Percentiles rank a stretch among this genome's conserved stretches.
These are phyloP conservation scores for Laterallus jamaicensis DNA, from an alignment of 2,113 vertebrate species.

Conservation along the genomic window DNA sequence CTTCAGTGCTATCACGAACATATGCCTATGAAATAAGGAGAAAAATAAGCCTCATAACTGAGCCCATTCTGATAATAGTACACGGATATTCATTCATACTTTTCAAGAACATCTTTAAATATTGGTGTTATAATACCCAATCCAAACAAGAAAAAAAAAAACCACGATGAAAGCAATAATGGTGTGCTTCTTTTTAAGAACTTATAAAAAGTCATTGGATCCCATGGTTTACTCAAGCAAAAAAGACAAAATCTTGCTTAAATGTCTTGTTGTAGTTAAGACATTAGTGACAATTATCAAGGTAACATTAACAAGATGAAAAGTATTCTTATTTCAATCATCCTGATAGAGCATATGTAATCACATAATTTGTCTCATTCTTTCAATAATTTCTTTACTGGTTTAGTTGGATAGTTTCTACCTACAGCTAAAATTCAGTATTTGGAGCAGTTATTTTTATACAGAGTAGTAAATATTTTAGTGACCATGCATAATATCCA, in stretches of 20 bases:
- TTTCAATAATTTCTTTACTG: neutral
- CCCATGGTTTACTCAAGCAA: neutral
- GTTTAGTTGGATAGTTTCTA: neutral
- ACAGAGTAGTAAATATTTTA: constrained; percentile 57
- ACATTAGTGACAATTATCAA: neutral
- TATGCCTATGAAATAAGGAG: neutral
- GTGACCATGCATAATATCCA: constrained; percentile 53
- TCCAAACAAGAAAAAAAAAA: neutral
- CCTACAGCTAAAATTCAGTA: constrained; percentile 13
- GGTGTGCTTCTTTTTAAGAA: neutral
- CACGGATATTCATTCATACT: neutral
- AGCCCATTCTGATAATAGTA: neutral
- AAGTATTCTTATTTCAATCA: neutral
- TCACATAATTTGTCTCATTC: neutral
- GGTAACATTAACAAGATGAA: neutral
- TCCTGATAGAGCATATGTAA: neutral
- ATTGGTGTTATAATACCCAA: neutral
- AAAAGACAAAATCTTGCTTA: neutral
- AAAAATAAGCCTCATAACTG: neutral
- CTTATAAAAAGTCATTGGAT: neutral
- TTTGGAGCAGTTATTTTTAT: constrained; percentile 65
- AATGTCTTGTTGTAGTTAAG: neutral
- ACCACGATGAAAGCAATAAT: neutral
- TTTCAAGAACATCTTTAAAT: neutral
- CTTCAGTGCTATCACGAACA: neutral